Percentiles rank a stretch among this genome's conserved stretches.
Evolutionary conservation across 2,797 vertebrate species (phyloP).

Genomic region (Pangasius sanitwongsei): DNA sequence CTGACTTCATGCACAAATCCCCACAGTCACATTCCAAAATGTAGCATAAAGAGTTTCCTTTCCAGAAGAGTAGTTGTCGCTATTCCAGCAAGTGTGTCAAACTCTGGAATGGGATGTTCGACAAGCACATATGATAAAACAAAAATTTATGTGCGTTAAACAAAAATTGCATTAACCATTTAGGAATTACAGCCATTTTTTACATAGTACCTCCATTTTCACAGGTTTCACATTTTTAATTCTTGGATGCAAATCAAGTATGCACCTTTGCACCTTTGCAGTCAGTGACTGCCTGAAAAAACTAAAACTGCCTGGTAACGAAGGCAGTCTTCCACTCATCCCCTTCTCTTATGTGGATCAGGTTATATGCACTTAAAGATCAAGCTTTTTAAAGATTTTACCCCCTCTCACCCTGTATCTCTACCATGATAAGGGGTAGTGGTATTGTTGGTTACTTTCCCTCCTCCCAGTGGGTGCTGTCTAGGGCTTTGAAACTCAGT

Average conservation of each 20-base stretch:
- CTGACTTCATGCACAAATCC: neutral
- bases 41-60: neutral
- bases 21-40: neutral
- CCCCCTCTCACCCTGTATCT: neutral
- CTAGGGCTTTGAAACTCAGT: no score
- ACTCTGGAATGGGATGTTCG: neutral
- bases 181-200: no score
- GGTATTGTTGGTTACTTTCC: neutral
- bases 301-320: neutral
- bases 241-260: no score
- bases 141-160: no score
- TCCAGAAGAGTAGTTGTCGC: neutral
- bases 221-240: no score
- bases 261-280: no score
- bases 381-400: neutral
- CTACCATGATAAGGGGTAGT: neutral
- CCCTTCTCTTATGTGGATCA: neutral
- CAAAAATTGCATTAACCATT: no score
- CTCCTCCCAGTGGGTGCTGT: no score
- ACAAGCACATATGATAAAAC: no score
- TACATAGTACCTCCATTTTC: no score
- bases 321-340: neutral
- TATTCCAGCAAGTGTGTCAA: neutral
- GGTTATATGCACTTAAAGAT: no score
- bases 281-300: no score